A percentile compares a stretch with the other conserved stretches of the same genome.
phyloP scores from a whole-genome alignment of 37 sponge, comb jelly and placozoan genomes.

The Beroe ovata region DNA sequence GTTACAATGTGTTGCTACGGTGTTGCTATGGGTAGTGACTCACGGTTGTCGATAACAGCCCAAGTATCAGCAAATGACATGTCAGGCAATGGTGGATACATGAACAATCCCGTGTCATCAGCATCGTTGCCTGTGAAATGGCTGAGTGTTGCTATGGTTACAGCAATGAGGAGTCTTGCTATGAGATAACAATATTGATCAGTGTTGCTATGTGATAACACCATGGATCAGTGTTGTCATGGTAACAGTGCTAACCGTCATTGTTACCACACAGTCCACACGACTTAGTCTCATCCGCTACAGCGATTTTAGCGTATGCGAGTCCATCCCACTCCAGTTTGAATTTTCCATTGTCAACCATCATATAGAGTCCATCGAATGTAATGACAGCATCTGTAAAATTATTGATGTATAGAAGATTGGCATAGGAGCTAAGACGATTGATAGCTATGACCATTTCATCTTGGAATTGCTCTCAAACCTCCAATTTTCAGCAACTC shows the following conservation, averaged over 20 bases:
- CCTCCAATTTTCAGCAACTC: not conserved
- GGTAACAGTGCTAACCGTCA: not conserved
- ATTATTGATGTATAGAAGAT: not conserved
- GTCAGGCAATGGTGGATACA: not conserved
- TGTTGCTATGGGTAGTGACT: not conserved
- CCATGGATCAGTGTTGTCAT: not conserved
- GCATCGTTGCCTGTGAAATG: not conserved
- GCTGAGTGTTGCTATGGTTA: not conserved
- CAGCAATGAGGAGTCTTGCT: too few relatives aligned
- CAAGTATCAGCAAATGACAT: slow-evolving; percentile 52
- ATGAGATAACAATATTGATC: too few relatives aligned
- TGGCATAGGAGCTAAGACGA: too few relatives aligned
- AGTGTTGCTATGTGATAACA: too few relatives aligned
- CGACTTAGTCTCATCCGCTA: not conserved
- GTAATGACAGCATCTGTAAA: not conserved
- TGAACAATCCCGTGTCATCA: not conserved
- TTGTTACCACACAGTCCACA: slow-evolving; percentile 7
- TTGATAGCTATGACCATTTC: too few relatives aligned
- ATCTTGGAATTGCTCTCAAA: not conserved
- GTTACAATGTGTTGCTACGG: not conserved
- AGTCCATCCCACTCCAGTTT: not conserved
- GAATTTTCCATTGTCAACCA: not conserved
- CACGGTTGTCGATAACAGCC: not conserved
- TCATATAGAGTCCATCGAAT: not conserved
- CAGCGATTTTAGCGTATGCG: not conserved